A percentile compares a stretch with the other conserved stretches of the same genome.
Conservation (phyloP, 2,113 vertebrate species). For the Mustelus asterias region DNA sequence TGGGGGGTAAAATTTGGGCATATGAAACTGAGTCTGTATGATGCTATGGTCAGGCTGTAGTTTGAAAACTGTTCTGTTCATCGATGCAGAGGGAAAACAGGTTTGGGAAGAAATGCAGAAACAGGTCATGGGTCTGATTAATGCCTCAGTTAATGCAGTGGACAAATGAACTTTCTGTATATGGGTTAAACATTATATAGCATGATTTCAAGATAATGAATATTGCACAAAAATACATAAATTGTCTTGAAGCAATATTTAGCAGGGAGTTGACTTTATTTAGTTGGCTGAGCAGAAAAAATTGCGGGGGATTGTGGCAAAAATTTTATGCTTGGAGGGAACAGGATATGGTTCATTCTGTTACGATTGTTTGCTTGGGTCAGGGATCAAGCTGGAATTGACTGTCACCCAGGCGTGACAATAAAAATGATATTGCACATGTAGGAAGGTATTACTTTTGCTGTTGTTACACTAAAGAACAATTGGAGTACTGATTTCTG, state of each 20-base stretch:
- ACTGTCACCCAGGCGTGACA: neutral
- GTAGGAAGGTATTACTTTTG: neutral
- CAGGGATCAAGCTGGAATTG: constrained; percentile 4
- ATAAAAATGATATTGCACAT: neutral
- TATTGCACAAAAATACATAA: neutral
- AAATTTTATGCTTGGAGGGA: neutral
- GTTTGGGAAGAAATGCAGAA: neutral
- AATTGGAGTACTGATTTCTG: neutral
- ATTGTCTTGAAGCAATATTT: neutral
- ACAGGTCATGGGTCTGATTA: neutral
- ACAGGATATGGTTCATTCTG: neutral
- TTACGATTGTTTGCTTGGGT: neutral
- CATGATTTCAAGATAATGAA: neutral
- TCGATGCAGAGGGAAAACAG: neutral
- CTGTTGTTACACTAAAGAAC: neutral
- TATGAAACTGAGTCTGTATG: neutral
- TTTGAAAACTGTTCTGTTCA: neutral
- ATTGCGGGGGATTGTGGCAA: neutral
- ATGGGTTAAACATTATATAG: neutral
- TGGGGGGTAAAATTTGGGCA: too few relatives aligned
- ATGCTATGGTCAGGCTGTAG: neutral
- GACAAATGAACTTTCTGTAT: neutral
- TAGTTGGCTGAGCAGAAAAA: neutral
- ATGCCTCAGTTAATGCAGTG: neutral
- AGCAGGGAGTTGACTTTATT: neutral